phyloP scores from a whole-genome alignment of 2,113 vertebrate genomes.

The Benitochromis conjunctus region DNA sequence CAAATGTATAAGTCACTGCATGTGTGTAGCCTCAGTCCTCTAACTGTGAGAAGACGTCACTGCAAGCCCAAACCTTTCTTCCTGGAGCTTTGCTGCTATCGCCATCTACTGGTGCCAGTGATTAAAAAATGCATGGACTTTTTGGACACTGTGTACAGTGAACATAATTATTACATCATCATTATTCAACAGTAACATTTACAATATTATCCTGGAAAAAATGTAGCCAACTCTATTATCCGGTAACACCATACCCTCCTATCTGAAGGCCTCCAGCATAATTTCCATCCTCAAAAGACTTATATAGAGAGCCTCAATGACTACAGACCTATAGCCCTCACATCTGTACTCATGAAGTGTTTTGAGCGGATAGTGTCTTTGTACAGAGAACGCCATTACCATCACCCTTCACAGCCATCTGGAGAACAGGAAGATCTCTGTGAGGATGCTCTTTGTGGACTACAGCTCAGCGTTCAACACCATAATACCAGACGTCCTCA shows the following conservation, averaged over 20 bases:
- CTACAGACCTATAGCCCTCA: neutral
- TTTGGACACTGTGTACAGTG: neutral
- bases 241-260: neutral
- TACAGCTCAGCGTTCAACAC: neutral
- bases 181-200: neutral
- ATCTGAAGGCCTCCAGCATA: neutral
- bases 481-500: neutral
- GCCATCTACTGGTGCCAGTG: conserved; percentile 20
- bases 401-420: neutral
- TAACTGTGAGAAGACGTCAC: neutral
- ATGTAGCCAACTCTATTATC: neutral
- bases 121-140: neutral
- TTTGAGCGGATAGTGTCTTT: neutral
- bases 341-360: neutral
- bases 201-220: neutral
- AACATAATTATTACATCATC: neutral
- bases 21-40: neutral
- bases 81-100: neutral
- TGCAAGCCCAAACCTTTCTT: neutral
- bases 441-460: neutral
- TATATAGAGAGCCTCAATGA: neutral
- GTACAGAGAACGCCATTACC: neutral
- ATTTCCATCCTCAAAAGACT: neutral
- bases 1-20: neutral
- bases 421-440: neutral